Conservation (phyloP, 2,113 vertebrate species). For the Raphicerus campestris region DNA sequence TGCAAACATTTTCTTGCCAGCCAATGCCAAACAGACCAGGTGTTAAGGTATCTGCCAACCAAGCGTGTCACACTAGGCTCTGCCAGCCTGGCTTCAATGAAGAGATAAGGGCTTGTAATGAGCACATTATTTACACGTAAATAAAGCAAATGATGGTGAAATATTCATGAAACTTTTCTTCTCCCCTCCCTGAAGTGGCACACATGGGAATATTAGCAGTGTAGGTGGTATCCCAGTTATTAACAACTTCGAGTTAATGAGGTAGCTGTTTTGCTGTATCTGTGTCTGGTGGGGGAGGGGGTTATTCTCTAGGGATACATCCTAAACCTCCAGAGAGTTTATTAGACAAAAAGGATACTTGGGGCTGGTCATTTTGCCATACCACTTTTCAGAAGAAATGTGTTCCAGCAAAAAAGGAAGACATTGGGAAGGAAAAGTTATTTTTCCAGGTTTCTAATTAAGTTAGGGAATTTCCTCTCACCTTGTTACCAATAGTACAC, state of each 20-base stretch:
- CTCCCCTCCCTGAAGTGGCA: not conserved
- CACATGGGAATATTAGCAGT: not conserved
- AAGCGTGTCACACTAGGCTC: not conserved
- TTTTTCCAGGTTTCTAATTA: constrained; percentile 52
- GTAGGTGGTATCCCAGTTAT: not conserved
- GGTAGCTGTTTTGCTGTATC: not conserved
- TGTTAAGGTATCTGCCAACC: constrained; percentile 12
- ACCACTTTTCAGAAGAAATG: constrained; percentile 4
- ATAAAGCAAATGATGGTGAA: constrained; percentile 16
- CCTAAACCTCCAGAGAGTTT: constrained; percentile 3
- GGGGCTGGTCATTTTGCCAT: not conserved
- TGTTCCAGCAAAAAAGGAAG: constrained; percentile 33
- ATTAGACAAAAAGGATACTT: constrained; percentile 4
- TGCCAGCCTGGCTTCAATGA: constrained; percentile 30
- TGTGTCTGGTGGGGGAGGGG: not conserved
- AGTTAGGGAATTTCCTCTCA: constrained; percentile 50
- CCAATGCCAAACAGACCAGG: not conserved
- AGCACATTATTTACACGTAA: not conserved
- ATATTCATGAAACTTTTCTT: not conserved
- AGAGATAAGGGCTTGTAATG: not conserved
- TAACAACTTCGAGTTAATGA: constrained; percentile 36
- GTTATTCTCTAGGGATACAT: not conserved
- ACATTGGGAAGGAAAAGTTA: constrained; percentile 39
- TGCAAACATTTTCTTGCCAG: constrained; percentile 1
- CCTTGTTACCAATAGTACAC: constrained; percentile 55